Conservation (phyloP, 2,797 vertebrate species). For the Acrossocheilus wenchowensis region DNA sequence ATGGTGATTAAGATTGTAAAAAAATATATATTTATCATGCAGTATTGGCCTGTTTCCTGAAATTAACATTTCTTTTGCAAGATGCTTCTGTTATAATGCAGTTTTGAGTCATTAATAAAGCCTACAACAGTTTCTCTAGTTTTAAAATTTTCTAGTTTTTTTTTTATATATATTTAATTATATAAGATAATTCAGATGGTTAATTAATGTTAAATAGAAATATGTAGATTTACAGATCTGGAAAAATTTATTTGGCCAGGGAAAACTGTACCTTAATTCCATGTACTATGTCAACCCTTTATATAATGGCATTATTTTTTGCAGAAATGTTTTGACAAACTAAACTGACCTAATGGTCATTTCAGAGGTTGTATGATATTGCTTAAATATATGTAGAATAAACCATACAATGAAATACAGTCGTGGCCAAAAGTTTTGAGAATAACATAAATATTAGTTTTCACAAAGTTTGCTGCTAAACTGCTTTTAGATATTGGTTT, state of each 20-base stretch:
- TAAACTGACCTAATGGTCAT: no score
- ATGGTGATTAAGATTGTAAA: background rate
- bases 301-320: no score
- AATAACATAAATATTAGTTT: no score
- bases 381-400: no score
- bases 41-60: slow-evolving; percentile 26
- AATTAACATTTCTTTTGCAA: slow-evolving; percentile 3
- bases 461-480: no score
- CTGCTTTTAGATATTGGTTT: no score
- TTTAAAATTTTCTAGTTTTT: background rate
- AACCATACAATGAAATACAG: no score
- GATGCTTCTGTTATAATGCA: slow-evolving; percentile 2
- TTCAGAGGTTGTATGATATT: no score
- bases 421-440: no score
- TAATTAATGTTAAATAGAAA: background rate
- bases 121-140: background rate
- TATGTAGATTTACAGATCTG: background rate
- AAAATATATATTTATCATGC: background rate
- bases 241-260: background rate
- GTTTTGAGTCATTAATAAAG: slow-evolving; percentile 35
- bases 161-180: background rate
- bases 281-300: no score
- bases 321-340: no score
- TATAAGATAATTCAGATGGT: background rate
- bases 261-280: no score